Conservation (phyloP, 2,113 vertebrate genomes). For the Siphamia tubifer region DNA sequence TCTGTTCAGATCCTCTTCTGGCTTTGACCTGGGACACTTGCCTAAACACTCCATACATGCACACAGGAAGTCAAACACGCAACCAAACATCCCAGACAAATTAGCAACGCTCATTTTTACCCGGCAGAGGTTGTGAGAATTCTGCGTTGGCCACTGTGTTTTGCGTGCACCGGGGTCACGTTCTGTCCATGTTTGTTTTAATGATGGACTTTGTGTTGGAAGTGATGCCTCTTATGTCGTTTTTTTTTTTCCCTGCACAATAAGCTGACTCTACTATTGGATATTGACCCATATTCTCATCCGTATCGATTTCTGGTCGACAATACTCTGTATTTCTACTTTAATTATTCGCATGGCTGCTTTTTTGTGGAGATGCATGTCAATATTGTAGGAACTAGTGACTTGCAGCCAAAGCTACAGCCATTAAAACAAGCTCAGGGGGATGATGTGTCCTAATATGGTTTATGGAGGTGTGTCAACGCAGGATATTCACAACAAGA, state of each 20-base stretch:
- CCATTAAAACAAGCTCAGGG: neutral
- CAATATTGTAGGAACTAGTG: slow-evolving; percentile 51
- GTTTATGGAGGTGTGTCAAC: no score
- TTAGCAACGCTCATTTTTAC: neutral
- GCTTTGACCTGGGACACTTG: neutral
- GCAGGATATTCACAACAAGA: no score
- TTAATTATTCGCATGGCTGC: slow-evolving; percentile 76
- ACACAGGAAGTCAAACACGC: neutral
- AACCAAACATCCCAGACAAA: neutral
- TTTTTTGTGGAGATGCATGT: slow-evolving; percentile 51
- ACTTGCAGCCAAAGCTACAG: slow-evolving; percentile 16
- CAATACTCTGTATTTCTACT: slow-evolving; percentile 59
- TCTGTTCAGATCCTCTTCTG: neutral
- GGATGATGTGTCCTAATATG: no score
- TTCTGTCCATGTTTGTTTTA: neutral
- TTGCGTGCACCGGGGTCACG: neutral
- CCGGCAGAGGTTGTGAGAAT: neutral
- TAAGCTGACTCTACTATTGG: slow-evolving; percentile 52
- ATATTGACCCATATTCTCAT: slow-evolving; percentile 57
- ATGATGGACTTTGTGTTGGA: neutral
- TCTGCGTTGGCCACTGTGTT: neutral
- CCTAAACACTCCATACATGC: neutral
- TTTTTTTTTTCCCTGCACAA: neutral
- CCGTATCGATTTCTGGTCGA: slow-evolving; percentile 64
- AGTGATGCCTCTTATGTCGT: neutral